phyloP scores from a whole-genome alignment of 2,797 vertebrate species.

The Rhadinocentrus ornatus region DNA sequence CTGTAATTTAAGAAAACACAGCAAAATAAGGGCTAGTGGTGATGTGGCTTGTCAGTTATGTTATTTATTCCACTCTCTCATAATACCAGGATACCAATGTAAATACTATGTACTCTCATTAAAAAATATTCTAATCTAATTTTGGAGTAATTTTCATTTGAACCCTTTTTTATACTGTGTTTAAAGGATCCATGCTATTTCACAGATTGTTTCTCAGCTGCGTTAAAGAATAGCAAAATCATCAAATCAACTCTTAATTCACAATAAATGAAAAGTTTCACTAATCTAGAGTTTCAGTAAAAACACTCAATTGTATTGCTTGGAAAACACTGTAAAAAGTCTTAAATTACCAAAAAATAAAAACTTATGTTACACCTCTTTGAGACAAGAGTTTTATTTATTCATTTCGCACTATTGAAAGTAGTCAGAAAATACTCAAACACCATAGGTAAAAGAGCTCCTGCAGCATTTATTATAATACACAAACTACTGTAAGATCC shows the following conservation, averaged over 20 bases:
- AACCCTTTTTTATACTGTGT: background rate
- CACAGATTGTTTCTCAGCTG: background rate
- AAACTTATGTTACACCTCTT: background rate
- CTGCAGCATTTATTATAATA: too few relatives aligned
- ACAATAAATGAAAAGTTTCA: background rate
- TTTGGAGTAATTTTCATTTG: background rate
- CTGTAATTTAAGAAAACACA: too few relatives aligned
- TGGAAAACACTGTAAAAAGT: background rate
- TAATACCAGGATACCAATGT: conserved; percentile 1
- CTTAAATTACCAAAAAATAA: background rate
- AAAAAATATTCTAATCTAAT: conserved; percentile 2
- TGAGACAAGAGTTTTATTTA: background rate
- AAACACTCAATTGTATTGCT: background rate
- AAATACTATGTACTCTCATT: conserved; percentile 17
- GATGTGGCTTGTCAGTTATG: background rate
- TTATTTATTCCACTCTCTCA: conserved; percentile 1
- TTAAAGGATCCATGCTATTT: background rate
- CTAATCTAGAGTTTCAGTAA: background rate
- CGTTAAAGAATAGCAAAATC: too few relatives aligned
- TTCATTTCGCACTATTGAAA: background rate
- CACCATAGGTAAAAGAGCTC: too few relatives aligned
- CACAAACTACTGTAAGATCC: too few relatives aligned
- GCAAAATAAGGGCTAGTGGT: background rate
- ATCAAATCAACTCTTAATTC: background rate
- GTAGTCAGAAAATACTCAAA: background rate